Conservation (phyloP, 2,888 invertebrate genomes). For the Ferrisia virgata region DNA sequence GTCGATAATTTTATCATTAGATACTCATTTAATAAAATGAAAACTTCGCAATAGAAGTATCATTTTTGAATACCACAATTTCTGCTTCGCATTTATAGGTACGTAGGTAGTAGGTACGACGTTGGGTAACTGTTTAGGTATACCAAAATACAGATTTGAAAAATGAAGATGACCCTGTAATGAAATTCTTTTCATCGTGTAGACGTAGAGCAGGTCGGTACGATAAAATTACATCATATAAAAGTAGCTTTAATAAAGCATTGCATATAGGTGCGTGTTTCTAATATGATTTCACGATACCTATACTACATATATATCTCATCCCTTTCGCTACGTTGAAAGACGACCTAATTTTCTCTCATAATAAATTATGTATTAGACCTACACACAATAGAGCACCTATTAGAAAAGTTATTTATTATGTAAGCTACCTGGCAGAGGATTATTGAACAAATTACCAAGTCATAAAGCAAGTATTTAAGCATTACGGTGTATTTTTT, state of each 20-base stretch:
- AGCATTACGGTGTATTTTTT: background rate
- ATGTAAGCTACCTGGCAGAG: background rate
- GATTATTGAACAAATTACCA: conserved; percentile 14
- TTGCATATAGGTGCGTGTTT: background rate
- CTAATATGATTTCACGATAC: background rate
- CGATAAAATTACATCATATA: background rate
- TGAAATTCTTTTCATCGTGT: background rate
- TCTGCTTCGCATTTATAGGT: too few species aligned
- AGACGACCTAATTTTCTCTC: conserved; percentile 9
- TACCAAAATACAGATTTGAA: too few species aligned
- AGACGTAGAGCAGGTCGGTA: background rate
- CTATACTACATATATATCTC: background rate
- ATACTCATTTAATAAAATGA: too few species aligned
- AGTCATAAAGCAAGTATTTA: background rate
- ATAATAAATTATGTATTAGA: background rate
- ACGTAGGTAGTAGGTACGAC: too few species aligned
- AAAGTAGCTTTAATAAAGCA: conserved; percentile 1
- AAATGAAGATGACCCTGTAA: background rate
- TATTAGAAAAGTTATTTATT: conserved; percentile 9
- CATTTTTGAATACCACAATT: too few species aligned
- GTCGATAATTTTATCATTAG: too few species aligned
- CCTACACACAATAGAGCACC: conserved; percentile 14
- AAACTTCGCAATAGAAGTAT: too few species aligned
- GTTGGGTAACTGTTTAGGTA: too few species aligned
- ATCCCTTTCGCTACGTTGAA: background rate